Base-by-base conservation (phyloP, 1,140 invertebrate genomes). In the Conopomorpha cramerella region DNA sequence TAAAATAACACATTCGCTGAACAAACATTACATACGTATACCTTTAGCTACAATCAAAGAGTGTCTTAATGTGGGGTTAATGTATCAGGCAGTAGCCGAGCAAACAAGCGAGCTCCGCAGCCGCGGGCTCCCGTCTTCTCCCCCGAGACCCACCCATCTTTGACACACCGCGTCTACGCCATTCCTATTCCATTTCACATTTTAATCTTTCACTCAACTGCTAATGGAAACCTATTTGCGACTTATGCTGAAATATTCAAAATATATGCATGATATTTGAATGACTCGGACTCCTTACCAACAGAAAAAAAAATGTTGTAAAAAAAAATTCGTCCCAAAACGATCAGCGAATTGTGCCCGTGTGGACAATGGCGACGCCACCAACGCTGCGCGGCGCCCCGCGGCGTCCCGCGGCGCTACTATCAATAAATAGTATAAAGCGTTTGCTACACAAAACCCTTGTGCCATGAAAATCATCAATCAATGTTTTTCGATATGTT, bases 181-280 rank as follows among this genome's bases (percentile, higher is more conserved):
- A n/a, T n/a, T n/a, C n/a, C n/a, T n/a, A n/a, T n/a, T n/a, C n/a
- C n/a, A n/a, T n/a, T n/a, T n/a, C n/a, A 51, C 49, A 54, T 60
- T 62, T 64, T 64, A 70, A 70, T 68, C 65, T 67, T 68, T 73
- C 51, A 66, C 54, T 59, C 46, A n/a, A n/a, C n/a, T n/a, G n/a
- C 53, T 71, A 67, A 71, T 66, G 62, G 57, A 63, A 63, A 61
- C 41, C 52, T 56, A 60, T 64, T 53, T 49, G 42, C 44, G 48
- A 59, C 52, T 49, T 54, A 39, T 49, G 46, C 55, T 55, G 62
- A 68, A 62, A 66, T 66, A 55, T 55, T 55, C 60, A 68, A 71
- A 51, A 66, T 66, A 73, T 73, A 55, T 55, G 56, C 60, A 68
- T 73, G 52, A 66, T 66, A 73, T 73, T 73, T 67, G 62, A 62